These are phyloP conservation scores for Cirrhinus molitorella DNA, from an alignment of 2,797 vertebrate species.

Conservation along the genomic window DNA sequence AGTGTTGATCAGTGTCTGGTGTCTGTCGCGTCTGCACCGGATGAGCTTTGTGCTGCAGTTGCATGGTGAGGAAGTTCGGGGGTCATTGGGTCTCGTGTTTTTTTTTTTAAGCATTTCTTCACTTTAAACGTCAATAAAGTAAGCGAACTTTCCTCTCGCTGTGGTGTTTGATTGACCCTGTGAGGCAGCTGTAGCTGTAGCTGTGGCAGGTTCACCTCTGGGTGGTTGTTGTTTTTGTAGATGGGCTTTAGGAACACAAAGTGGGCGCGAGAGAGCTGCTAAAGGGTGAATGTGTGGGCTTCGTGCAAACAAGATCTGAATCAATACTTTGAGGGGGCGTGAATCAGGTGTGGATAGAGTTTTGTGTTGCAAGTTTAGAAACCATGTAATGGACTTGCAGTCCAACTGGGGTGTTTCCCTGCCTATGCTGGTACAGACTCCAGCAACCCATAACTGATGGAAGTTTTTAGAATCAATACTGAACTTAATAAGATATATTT, in stretches of 20 bases:
- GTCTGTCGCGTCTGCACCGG: constrained; percentile 35
- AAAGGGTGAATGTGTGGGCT: constrained; percentile 47
- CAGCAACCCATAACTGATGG: too few relatives aligned
- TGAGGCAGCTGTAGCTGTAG: constrained; percentile 6
- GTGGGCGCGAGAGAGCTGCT: constrained; percentile 29
- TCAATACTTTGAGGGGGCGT: constrained; percentile 47
- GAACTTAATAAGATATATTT: neutral
- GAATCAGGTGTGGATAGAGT: constrained; percentile 36
- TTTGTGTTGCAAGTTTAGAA: constrained; percentile 1
- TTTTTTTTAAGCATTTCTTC: constrained; percentile 42
- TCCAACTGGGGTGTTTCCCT: neutral
- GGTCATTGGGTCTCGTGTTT: constrained; percentile 41
- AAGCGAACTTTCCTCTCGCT: constrained; percentile 43
- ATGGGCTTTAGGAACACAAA: constrained; percentile 55
- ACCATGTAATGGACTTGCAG: neutral
- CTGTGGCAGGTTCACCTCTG: constrained; percentile 39
- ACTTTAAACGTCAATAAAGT: constrained; percentile 46
- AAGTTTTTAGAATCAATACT: neutral
- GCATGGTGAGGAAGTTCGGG: constrained; percentile 11
- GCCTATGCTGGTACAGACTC: too few relatives aligned
- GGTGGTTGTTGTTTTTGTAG: constrained; percentile 54
- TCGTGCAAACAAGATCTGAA: constrained; percentile 54
- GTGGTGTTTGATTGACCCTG: constrained; percentile 31
- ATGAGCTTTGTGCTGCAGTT: constrained; percentile 48
- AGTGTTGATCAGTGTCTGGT: constrained; percentile 34